Base-by-base conservation (phyloP, 2,797 vertebrate genomes). In the Threskiornis aethiopicus region DNA sequence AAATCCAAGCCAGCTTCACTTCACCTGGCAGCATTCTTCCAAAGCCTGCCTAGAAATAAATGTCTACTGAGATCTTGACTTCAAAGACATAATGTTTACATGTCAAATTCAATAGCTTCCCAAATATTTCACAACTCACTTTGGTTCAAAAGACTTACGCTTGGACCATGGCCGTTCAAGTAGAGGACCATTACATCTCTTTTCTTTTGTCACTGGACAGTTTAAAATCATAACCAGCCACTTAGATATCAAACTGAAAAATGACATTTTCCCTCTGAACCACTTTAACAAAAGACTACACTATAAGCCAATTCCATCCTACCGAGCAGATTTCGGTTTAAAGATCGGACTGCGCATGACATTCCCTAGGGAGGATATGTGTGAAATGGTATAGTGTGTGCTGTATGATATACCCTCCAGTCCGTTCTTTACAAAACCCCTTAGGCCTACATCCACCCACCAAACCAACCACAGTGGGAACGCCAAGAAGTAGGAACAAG, bases 291-390 rank as follows among this genome's bases (percentile, higher is more conserved):
- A 77, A 85, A 41, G 7, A 71, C 25, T 84, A 26, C 2, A 7
- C 11, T 31, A 12, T 31, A 84, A 78, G 5, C 16, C 11, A 61
- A 16, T 11, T 79, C 16, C 0, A 0, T 37, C 28, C 15, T 55
- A 33, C 19, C 42, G 70, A 87, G 19, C 21, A 80, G 25, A 78
- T 71, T 89, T 84, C 82, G 29, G 29, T 58, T 62, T 70, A 57
- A 73, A 80, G 13, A 47, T 10, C 2, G 9, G 29, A 69, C 31
- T 64, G 49, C 0, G 3, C 9, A 13, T 14, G 17, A 37, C 13
- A 54, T 47, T 88, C 41, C 25, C 11, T 35, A 42, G 22, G 54
- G 35, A 84, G 13, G 20, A 8, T 49, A 28, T 35, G 15, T 15
- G 25, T 90, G 39, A 72, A 87, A 78, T 11, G 5, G 9, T 58